These are phyloP conservation scores for Radopholus similis DNA, from an alignment of 1,140 invertebrate genomes.

Conservation along the genomic window DNA sequence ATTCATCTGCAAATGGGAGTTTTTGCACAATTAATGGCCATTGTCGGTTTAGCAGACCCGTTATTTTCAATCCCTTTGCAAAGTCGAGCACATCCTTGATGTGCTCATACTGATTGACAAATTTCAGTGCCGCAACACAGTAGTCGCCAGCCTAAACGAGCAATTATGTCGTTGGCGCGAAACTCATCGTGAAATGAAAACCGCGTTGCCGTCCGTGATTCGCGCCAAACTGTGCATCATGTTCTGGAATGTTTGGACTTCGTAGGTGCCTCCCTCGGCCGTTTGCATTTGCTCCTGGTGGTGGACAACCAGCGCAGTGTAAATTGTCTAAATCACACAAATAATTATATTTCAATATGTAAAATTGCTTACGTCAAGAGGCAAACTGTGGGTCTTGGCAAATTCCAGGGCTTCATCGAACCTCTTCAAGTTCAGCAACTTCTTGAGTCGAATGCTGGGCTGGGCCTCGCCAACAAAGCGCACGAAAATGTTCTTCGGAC, in stretches of 20 bases:
- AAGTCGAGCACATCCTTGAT: conserved; percentile 18
- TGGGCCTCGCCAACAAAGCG: conserved; percentile 30
- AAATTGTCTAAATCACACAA: conserved; percentile 18
- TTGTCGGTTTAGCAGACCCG: neutral
- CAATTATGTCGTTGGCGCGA: neutral
- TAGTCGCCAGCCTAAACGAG: conserved; percentile 18
- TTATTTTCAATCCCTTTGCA: conserved; percentile 12
- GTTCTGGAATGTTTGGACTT: conserved; percentile 16
- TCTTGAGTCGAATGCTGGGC: conserved; percentile 11
- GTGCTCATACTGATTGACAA: conserved; percentile 21
- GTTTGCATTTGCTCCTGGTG: conserved; percentile 22
- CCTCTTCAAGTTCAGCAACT: conserved; percentile 14
- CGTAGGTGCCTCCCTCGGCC: conserved; percentile 16
- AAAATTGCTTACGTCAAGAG: conserved; percentile 8
- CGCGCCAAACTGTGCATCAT: conserved; percentile 3
- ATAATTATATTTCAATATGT: neutral
- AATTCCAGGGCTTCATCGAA: conserved; percentile 28
- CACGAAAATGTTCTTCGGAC: conserved; percentile 9
- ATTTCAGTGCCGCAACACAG: conserved; percentile 17
- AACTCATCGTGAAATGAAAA: no score
- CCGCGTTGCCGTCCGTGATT: conserved; percentile 16
- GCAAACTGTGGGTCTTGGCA: conserved; percentile 17
- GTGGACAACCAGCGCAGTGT: conserved; percentile 11
- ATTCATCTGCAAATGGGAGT: conserved; percentile 18
- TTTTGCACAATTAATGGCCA: neutral